Base-by-base conservation (phyloP, 2,888 invertebrate genomes). In the Dusona sp. region DNA sequence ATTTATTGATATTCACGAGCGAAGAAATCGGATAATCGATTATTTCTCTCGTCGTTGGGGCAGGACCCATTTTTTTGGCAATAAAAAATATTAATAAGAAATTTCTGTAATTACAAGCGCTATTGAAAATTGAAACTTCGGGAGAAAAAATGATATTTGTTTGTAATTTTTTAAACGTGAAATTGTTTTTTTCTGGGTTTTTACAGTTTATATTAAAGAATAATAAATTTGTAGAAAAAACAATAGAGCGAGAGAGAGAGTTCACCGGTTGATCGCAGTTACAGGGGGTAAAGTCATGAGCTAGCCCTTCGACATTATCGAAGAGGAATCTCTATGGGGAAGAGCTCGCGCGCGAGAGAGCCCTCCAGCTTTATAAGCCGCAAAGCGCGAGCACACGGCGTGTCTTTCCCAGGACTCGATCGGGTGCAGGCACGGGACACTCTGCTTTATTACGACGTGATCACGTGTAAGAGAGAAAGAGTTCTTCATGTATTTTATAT, bases 401-500 rank as follows among this genome's bases (percentile, higher is more conserved):
- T 88, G 90, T 88, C 88, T 89, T 90, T 91, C 90, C 88, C 89
- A 90, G 89, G 88, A 54, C 65, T 90, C 89, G 87, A 89, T 86
- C 86, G 84, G 83, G 78, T 74, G 78, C 78, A 68, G 87, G 88
- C 90, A 87, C 89, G 88, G 89, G 88, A 89, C 90, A 89, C 89
- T 89, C 45, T 79, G 88, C 90, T 91, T 91, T 91, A 91, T 91
- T 90, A 89, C 90, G 87, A 89, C 88, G 87, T 90, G 90, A 90
- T 90, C 90, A 90, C 89, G 89, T 90, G 89, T 89, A 90, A 88
- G 90, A 72, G 67, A 81, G 78, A 86, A 86, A 79, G 64, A 65
- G 11, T 25, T 61, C 45, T 45, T 38, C 48, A 13, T 72, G 22
- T 29, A 16, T 38, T 67, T 3, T 51, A 29, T 42, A 8, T 57